Conservation (phyloP, 1,140 invertebrate species). For the Lordiphosa collinella region DNA sequence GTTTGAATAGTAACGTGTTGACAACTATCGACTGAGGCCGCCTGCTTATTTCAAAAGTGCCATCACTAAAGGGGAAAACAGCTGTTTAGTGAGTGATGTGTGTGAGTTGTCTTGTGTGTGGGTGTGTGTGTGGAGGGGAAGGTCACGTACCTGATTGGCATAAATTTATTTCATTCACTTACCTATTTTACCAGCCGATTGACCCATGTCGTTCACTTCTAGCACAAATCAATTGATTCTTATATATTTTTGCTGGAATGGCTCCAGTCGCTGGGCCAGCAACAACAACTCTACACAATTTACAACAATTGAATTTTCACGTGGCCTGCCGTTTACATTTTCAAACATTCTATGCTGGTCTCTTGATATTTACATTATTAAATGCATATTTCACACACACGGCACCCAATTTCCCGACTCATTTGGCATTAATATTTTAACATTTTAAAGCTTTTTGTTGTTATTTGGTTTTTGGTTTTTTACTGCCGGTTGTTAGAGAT, state of each 20-base stretch:
- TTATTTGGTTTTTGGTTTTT: slow-evolving; percentile 39
- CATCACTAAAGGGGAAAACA: slow-evolving; percentile 41
- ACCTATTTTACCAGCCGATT: slow-evolving; percentile 77
- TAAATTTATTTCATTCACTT: slow-evolving; percentile 26
- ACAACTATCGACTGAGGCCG: slow-evolving; percentile 5
- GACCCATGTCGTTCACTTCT: slow-evolving; percentile 46
- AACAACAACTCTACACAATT: slow-evolving; percentile 25
- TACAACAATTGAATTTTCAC: slow-evolving; percentile 42
- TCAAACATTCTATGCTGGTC: too few relatives aligned
- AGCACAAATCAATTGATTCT: slow-evolving; percentile 25
- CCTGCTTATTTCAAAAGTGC: slow-evolving; percentile 1
- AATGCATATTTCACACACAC: neutral
- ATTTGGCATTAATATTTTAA: slow-evolving; percentile 18
- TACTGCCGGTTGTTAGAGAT: slow-evolving; percentile 6
- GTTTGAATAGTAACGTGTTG: slow-evolving; percentile 6
- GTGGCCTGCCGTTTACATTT: slow-evolving; percentile 14
- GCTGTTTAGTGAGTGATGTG: slow-evolving; percentile 35
- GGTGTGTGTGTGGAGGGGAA: slow-evolving; percentile 36
- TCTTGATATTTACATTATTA: slow-evolving; percentile 6
- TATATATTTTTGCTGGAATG: slow-evolving; percentile 16
- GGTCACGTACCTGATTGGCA: slow-evolving; percentile 57
- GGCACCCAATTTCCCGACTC: slow-evolving; percentile 3
- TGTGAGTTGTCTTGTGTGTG: slow-evolving; percentile 20
- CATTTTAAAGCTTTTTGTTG: slow-evolving; percentile 38
- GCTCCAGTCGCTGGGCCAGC: slow-evolving; percentile 21